Evolutionary conservation across 2,888 invertebrate species (phyloP).

Genomic region (Drosophila meridiana): DNA sequence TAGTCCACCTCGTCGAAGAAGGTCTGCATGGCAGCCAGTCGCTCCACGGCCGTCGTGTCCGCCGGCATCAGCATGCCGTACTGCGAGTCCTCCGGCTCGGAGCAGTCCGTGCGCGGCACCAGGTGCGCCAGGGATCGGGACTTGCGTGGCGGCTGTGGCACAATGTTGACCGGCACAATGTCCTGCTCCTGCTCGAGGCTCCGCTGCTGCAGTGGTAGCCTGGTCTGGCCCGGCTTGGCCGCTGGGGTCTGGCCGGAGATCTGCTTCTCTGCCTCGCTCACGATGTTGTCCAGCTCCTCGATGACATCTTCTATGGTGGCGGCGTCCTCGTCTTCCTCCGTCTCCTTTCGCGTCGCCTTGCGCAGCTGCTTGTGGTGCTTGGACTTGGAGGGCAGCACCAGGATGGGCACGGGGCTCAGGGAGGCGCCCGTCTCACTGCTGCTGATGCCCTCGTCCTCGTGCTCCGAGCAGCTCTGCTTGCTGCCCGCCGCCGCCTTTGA

Average conservation of each 20-base stretch:
- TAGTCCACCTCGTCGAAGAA: constrained; percentile 83
- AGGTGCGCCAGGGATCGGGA: constrained; percentile 90
- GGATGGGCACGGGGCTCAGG: constrained; percentile 89
- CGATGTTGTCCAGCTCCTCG: constrained; percentile 93
- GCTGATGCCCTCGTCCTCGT: constrained; percentile 95
- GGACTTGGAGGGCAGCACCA: constrained; percentile 80
- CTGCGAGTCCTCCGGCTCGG: constrained; percentile 84
- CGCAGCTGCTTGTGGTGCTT: constrained; percentile 72
- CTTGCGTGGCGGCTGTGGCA: constrained; percentile 93
- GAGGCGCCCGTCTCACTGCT: constrained; percentile 91
- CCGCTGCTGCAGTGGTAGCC: constrained; percentile 20
- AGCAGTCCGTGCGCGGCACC: constrained; percentile 86
- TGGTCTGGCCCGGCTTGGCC: background rate
- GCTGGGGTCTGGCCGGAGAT: constrained; percentile 73
- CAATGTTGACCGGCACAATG: constrained; percentile 91
- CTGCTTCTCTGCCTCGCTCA: constrained; percentile 93
- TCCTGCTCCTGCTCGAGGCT: constrained; percentile 86
- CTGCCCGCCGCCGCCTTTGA: constrained; percentile 57
- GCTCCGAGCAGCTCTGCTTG: constrained; percentile 89
- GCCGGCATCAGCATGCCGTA: constrained; percentile 84
- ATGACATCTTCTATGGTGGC: constrained; percentile 95
- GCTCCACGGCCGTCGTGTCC: constrained; percentile 62
- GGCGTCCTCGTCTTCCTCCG: constrained; percentile 86
- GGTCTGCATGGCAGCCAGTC: constrained; percentile 79
- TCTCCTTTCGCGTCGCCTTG: constrained; percentile 31